These are phyloP conservation scores for Dufourea novaeangliae DNA, from an alignment of 1,140 invertebrate species.

Conservation along the genomic window DNA sequence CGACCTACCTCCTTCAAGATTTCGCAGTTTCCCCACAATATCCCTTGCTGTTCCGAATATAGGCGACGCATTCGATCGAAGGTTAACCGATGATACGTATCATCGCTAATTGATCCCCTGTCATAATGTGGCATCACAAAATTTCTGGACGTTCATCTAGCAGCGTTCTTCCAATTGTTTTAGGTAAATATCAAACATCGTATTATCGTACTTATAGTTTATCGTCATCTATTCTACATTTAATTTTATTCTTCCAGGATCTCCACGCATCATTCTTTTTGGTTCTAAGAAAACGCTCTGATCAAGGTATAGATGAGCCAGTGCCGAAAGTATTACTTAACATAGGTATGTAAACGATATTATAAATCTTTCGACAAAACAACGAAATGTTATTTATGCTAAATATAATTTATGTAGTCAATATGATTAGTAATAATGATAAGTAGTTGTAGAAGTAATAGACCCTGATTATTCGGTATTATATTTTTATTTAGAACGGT, in stretches of 20 bases:
- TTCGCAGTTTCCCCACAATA: slow-evolving; percentile 58
- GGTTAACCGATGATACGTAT: slow-evolving; percentile 52
- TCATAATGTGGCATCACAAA: background rate
- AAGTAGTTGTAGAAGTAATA: background rate
- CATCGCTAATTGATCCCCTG: background rate
- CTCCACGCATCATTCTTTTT: background rate
- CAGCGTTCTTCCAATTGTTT: background rate
- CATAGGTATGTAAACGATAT: no score
- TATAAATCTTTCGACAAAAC: no score
- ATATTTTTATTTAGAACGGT: background rate
- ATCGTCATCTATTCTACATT: background rate
- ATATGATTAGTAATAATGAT: no score
- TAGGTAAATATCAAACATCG: background rate
- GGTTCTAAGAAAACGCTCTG: no score
- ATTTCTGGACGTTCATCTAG: background rate
- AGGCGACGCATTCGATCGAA: slow-evolving; percentile 42
- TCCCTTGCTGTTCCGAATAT: slow-evolving; percentile 46
- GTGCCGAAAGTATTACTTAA: background rate
- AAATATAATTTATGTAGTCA: background rate
- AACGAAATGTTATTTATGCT: no score
- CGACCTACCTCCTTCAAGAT: slow-evolving; percentile 56
- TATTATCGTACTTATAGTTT: no score
- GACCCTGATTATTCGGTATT: background rate
- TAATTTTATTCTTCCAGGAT: background rate
- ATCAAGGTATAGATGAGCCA: background rate